These are phyloP conservation scores for Luperina testacea DNA, from an alignment of 2,888 invertebrate species.

Conservation along the genomic window DNA sequence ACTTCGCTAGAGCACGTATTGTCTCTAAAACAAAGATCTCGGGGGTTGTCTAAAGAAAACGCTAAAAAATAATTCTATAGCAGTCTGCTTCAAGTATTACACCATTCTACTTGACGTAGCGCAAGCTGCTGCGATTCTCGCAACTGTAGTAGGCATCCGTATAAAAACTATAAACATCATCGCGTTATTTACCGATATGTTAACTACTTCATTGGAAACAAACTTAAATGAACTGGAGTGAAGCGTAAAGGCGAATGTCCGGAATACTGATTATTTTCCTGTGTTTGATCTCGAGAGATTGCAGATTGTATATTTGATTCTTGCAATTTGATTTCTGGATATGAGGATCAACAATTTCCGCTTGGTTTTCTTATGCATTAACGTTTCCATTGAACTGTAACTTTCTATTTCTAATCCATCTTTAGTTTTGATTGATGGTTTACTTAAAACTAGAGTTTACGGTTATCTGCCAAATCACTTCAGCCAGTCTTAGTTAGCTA, in stretches of 20 bases:
- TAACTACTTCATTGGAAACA: constrained; percentile 51
- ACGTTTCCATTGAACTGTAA: constrained; percentile 12
- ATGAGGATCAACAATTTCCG: constrained; percentile 33
- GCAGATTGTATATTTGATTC: constrained; percentile 37
- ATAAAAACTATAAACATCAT: constrained; percentile 57
- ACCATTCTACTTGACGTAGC: constrained; percentile 31
- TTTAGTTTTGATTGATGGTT: not conserved
- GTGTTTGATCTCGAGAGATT: constrained; percentile 50
- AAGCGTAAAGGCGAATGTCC: constrained; percentile 38
- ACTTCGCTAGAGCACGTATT: constrained; percentile 25
- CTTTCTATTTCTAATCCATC: constrained; percentile 21
- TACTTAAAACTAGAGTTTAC: not conserved
- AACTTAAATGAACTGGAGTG: constrained; percentile 41
- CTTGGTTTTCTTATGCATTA: constrained; percentile 10
- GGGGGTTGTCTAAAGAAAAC: constrained; percentile 18
- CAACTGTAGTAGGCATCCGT: constrained; percentile 23
- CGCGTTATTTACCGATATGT: constrained; percentile 52
- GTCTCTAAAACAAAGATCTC: constrained; percentile 31
- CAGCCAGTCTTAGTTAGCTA: not conserved
- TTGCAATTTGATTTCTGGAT: constrained; percentile 39
- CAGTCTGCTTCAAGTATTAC: constrained; percentile 20
- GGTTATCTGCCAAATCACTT: not conserved
- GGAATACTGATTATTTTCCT: constrained; percentile 49
- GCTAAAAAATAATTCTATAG: constrained; percentile 12
- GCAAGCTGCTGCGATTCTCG: constrained; percentile 28